Conservation (phyloP, 2,113 vertebrate genomes). For the Aleadryas rufinucha region DNA sequence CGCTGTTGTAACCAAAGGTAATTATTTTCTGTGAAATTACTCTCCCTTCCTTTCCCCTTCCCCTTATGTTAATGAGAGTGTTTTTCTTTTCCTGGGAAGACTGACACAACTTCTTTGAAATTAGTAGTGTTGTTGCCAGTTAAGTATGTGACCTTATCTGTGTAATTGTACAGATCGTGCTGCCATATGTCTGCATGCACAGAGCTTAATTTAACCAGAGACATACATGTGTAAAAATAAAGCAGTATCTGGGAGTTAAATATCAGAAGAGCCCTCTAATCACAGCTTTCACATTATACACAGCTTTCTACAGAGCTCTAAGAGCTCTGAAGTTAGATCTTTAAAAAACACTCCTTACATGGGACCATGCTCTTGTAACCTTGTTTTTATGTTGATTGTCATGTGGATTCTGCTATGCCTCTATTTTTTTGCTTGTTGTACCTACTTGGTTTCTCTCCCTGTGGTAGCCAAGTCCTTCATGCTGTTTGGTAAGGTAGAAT, state of each 20-base stretch:
- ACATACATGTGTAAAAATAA: slow-evolving; percentile 42
- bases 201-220: slow-evolving; percentile 45
- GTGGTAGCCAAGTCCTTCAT: neutral
- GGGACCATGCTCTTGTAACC: neutral
- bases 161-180: slow-evolving; percentile 55
- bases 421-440: neutral
- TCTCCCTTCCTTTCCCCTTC: neutral
- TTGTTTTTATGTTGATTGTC: neutral
- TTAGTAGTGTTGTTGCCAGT: slow-evolving; percentile 38
- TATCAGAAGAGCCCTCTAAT: slow-evolving; percentile 31
- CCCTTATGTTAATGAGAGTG: neutral
- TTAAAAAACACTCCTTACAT: neutral
- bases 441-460: neutral
- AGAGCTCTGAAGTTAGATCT: neutral
- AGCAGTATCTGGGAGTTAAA: slow-evolving; percentile 36
- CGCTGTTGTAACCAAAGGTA: neutral
- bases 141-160: slow-evolving; percentile 56
- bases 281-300: neutral
- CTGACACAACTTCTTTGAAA: slow-evolving; percentile 51
- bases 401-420: neutral
- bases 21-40: slow-evolving; percentile 32
- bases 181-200: slow-evolving; percentile 51
- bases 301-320: neutral
- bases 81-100: slow-evolving; percentile 16
- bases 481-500: neutral